phyloP scores from a whole-genome alignment of 2,888 invertebrate genomes.

The Sesamia inferens region DNA sequence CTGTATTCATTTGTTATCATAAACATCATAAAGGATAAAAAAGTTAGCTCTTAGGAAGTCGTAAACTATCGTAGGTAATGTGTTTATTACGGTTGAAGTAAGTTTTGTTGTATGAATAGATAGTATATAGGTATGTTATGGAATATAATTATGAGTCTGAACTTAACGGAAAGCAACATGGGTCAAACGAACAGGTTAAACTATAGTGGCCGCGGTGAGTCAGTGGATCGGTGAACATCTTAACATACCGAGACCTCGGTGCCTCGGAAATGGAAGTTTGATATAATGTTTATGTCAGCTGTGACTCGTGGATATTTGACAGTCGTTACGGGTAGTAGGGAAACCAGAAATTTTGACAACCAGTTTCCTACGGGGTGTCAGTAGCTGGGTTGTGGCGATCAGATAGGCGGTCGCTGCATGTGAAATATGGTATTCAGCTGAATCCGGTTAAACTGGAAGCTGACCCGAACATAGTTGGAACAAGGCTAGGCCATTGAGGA shows the following conservation, averaged over 20 bases:
- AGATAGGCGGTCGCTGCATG: not conserved
- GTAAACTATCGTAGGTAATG: constrained; percentile 24
- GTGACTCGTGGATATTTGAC: not conserved
- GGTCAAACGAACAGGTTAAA: no score
- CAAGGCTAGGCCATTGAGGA: not conserved
- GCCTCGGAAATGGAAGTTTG: no score
- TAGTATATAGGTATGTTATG: not conserved
- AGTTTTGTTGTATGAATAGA: constrained; percentile 38
- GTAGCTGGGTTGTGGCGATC: not conserved
- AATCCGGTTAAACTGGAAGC: not conserved
- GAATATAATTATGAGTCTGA: not conserved
- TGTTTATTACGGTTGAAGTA: constrained; percentile 30
- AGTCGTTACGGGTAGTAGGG: not conserved
- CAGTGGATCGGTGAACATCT: not conserved
- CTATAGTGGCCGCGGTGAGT: not conserved
- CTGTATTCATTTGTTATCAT: constrained; percentile 52
- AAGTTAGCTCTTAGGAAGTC: constrained; percentile 47
- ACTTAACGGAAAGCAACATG: not conserved
- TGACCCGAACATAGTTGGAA: not conserved
- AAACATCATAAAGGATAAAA: constrained; percentile 43
- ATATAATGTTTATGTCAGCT: not conserved
- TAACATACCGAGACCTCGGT: not conserved
- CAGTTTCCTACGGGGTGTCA: not conserved
- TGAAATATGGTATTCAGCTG: not conserved
- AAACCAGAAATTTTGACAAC: not conserved